These are phyloP conservation scores for Cephus nigrinus DNA, from an alignment of 2,888 invertebrate genomes.

Conservation along the genomic window DNA sequence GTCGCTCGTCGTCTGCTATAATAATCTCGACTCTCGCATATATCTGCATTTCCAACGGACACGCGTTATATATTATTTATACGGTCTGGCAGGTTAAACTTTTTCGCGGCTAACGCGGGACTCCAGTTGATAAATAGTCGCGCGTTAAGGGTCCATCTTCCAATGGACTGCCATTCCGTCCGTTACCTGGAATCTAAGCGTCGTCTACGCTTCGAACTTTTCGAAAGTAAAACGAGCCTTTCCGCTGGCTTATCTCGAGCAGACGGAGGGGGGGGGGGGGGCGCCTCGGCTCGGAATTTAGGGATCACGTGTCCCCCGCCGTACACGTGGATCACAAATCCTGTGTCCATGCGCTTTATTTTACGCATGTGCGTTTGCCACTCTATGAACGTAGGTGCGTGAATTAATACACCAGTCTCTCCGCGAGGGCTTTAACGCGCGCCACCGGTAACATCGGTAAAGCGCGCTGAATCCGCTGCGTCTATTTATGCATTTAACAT, in stretches of 20 bases:
- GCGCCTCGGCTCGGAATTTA: slow-evolving; percentile 6
- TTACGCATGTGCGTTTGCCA: background rate
- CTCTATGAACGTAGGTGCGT: background rate
- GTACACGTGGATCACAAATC: background rate
- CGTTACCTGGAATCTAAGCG: background rate
- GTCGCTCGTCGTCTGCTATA: background rate
- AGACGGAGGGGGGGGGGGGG: background rate
- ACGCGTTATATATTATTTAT: background rate
- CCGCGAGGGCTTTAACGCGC: background rate
- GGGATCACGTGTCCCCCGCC: background rate
- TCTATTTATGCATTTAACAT: background rate
- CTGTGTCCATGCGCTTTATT: background rate
- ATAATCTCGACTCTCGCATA: background rate
- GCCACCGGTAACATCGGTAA: background rate
- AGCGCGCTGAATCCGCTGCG: background rate
- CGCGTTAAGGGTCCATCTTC: background rate
- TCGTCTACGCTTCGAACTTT: background rate
- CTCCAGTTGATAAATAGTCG: background rate
- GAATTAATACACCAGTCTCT: background rate
- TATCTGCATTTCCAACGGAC: background rate
- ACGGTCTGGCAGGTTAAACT: background rate
- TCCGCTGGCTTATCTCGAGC: background rate
- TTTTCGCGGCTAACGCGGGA: background rate
- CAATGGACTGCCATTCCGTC: background rate
- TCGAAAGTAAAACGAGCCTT: background rate